Conservation (phyloP, 2,888 invertebrate genomes). For the Drosophila falleni region DNA sequence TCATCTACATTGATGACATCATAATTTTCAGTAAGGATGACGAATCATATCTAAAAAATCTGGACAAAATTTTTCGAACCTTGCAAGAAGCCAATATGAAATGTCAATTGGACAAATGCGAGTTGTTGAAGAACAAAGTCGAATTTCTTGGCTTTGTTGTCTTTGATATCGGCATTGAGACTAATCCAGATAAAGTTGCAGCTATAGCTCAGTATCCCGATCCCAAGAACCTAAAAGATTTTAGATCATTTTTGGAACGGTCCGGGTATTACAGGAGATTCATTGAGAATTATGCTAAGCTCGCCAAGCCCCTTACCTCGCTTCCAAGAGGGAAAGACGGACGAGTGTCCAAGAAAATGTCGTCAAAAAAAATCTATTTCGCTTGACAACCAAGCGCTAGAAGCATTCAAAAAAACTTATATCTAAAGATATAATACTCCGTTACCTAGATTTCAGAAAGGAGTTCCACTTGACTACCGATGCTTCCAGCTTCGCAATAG, state of each 20-base stretch:
- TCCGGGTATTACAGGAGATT: slow-evolving; percentile 2
- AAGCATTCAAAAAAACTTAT: too few relatives aligned
- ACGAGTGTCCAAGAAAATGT: slow-evolving; percentile 19
- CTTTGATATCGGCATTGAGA: background rate
- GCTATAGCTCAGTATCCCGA: too few relatives aligned
- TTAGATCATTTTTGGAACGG: too few relatives aligned
- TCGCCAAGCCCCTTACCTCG: slow-evolving; percentile 16
- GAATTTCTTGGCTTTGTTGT: too few relatives aligned
- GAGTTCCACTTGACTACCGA: too few relatives aligned
- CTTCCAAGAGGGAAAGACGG: slow-evolving; percentile 20
- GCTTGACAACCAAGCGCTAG: too few relatives aligned
- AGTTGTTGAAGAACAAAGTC: background rate
- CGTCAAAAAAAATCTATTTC: slow-evolving; percentile 10
- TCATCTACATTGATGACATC: slow-evolving; percentile 1
- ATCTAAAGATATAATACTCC: too few relatives aligned
- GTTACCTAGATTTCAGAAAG: too few relatives aligned
- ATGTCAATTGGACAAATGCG: too few relatives aligned
- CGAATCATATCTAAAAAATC: background rate
- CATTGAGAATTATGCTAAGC: slow-evolving; percentile 15
- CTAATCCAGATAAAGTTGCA: slow-evolving; percentile 13
- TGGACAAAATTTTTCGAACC: too few relatives aligned
- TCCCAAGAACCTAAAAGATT: too few relatives aligned
- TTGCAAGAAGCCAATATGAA: background rate
- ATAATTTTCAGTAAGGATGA: background rate
- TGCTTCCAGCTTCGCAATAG: too few relatives aligned